phyloP scores from a whole-genome alignment of 2,888 invertebrate species.

The Alviniconcha strummeri region DNA sequence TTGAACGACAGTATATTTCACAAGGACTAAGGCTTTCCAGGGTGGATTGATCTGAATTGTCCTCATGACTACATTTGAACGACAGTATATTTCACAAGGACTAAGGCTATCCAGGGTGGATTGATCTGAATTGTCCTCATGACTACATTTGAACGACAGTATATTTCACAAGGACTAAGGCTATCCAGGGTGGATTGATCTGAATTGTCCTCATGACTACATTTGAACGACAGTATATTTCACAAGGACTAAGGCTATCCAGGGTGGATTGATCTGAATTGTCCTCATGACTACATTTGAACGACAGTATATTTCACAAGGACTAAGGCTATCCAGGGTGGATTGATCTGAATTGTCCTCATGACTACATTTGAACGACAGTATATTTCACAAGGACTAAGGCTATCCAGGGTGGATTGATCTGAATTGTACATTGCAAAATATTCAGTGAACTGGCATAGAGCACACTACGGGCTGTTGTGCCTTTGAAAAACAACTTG shows the following conservation, averaged over 20 bases:
- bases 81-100: not conserved
- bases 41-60: not conserved
- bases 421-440: not conserved
- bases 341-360: not conserved
- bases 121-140: not conserved
- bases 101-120: too few species aligned
- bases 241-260: not conserved
- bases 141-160: not conserved
- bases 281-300: not conserved
- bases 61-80: conserved; percentile 27
- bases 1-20: not conserved
- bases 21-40: too few species aligned
- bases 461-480: not conserved
- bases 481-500: not conserved
- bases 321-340: too few species aligned
- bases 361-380: not conserved
- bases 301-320: not conserved
- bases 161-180: not conserved
- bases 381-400: not conserved
- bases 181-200: too few species aligned
- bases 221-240: not conserved
- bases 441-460: not conserved
- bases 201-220: not conserved
- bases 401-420: too few species aligned
- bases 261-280: too few species aligned